These are phyloP conservation scores for Tinea pellionella DNA, from an alignment of 2,888 invertebrate species.

Conservation along the genomic window DNA sequence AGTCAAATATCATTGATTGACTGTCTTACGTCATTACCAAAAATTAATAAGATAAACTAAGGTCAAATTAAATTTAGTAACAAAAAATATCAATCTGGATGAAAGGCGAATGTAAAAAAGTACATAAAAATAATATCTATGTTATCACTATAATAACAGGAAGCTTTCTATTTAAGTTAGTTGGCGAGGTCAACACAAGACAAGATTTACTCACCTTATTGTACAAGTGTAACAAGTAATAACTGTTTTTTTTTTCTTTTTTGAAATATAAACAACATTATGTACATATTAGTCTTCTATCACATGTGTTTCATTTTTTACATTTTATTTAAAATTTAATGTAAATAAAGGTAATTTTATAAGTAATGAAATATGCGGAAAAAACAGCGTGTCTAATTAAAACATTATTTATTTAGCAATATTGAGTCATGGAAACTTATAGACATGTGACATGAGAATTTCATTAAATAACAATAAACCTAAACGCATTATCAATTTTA, in stretches of 20 bases:
- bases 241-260: too few relatives aligned
- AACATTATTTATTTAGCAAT: not conserved
- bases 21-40: not conserved
- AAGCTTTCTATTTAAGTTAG: constrained; percentile 5
- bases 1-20: too few relatives aligned
- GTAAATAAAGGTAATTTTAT: too few relatives aligned
- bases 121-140: not conserved
- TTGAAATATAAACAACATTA: too few relatives aligned
- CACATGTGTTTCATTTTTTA: too few relatives aligned
- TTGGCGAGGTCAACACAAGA: not conserved
- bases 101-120: not conserved
- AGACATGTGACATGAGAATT: not conserved
- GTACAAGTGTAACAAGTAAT: not conserved
- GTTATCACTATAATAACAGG: not conserved
- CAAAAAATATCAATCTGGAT: not conserved
- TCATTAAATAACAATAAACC: too few relatives aligned
- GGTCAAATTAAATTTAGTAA: not conserved
- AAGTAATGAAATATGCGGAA: not conserved
- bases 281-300: too few relatives aligned
- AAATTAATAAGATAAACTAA: not conserved
- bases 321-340: too few relatives aligned
- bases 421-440: not conserved
- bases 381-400: not conserved
- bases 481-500: too few relatives aligned
- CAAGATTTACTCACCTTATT: not conserved